Conservation (phyloP, 2,888 invertebrate genomes). For the Pseudococcus jackbeardsleyi region DNA sequence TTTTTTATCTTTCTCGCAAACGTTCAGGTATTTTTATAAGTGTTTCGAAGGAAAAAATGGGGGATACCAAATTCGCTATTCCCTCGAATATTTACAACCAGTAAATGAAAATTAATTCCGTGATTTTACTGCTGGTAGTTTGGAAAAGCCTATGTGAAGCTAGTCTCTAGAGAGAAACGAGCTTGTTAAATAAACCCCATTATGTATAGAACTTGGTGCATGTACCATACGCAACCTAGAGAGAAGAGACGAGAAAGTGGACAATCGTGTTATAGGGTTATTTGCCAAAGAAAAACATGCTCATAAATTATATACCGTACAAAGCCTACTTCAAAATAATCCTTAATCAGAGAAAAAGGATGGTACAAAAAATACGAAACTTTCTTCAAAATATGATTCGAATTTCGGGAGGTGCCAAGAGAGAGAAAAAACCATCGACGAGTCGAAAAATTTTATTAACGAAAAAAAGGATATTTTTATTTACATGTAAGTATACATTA, state of each 20-base stretch:
- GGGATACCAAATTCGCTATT: not conserved
- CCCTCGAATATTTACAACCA: not conserved
- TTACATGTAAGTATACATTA: slow-evolving; percentile 34
- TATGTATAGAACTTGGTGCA: not conserved
- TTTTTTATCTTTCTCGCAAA: not conserved
- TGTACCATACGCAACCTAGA: not conserved
- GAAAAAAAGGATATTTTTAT: not conserved
- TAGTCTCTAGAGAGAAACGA: slow-evolving; percentile 21
- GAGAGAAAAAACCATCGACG: not conserved
- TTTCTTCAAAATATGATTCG: not conserved
- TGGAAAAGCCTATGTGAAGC: not conserved
- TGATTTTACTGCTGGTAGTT: not conserved
- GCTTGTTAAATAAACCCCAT: slow-evolving; percentile 44
- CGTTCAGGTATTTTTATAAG: not conserved
- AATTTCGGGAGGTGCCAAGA: not conserved
- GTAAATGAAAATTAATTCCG: slow-evolving; percentile 43
- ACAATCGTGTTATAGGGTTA: slow-evolving; percentile 47
- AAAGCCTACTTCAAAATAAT: not conserved
- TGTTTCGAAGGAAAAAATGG: no score
- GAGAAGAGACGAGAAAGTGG: slow-evolving; percentile 45
- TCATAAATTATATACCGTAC: slow-evolving; percentile 29
- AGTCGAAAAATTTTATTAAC: slow-evolving; percentile 9
- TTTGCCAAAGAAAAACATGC: slow-evolving; percentile 24
- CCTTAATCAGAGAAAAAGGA: slow-evolving; percentile 7
- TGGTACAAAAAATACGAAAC: not conserved